Evolutionary conservation across 1,140 invertebrate species (phyloP), one percentile per base, ranked within the genome.

Genomic region (Teleogryllus occipitalis): DNA sequence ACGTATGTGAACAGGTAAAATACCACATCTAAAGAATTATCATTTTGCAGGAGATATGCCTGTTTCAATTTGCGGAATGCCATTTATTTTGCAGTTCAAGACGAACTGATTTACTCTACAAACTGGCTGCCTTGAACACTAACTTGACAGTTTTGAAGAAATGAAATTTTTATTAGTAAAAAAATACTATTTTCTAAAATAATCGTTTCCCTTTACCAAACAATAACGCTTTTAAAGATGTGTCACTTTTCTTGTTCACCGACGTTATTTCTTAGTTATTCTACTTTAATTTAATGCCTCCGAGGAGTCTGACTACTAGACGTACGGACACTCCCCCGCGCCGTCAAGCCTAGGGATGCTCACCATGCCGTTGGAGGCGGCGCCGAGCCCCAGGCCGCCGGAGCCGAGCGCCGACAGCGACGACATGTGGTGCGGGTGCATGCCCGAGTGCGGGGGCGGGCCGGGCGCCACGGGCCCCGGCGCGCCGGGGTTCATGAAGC

Each of bases 341-440:
- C 54, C 54, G 18, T 5, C 54, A 18, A 65, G 54, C 54, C 1
- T 0, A 27, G 47, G 73, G 7, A 10, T 12, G 46, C 79, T 80
- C 65, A 80, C 79, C 79, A 80, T 80, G 75, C 75, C 79, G 75
- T 77, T 80, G 21, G 79, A 77, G 18, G 79, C 48, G 8, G 79
- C 79, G 14, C 73, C 79, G 15, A 80, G 79, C 22, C 73, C 65
- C 3, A 80, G 75, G n/a, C 79, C 79, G 47, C 74, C 73, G 12
- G 76, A 77, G 5, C 76, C 76, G 46, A 77, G 76, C 18, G 76
- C 76, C 18, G 78, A 78, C 18, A 80, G 75, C 75, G 79, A 80
- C 48, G 75, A 48, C 79, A 80, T 80, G 76, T 80, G 79, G 46
- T 80, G 79, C 47, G 76, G 79, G 12, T 76, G 79, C 75, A 72